These are phyloP conservation scores for Eurypyga helias DNA, from an alignment of 2,113 vertebrate genomes.

Conservation along the genomic window DNA sequence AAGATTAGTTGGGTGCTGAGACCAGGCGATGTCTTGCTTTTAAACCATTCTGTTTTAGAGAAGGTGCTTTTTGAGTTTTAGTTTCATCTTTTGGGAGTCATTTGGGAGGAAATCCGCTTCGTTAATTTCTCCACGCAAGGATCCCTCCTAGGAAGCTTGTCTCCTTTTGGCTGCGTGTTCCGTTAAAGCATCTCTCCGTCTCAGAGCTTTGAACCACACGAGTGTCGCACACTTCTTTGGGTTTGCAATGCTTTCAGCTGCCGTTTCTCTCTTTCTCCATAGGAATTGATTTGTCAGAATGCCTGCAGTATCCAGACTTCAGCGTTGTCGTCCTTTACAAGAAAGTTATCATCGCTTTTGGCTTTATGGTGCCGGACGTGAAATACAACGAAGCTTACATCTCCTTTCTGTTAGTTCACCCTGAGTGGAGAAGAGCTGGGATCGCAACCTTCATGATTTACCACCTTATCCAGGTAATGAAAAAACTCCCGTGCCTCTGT, in stretches of 20 bases:
- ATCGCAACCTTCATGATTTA: slow-evolving; percentile 99
- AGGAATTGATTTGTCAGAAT: slow-evolving; percentile 97
- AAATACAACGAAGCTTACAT: slow-evolving; percentile 99
- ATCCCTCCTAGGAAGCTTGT: background rate
- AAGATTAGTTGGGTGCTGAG: background rate
- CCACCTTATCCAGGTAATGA: slow-evolving; percentile 94
- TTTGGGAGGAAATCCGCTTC: background rate
- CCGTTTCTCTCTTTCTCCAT: background rate
- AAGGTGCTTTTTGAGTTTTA: background rate
- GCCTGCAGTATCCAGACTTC: slow-evolving; percentile 98
- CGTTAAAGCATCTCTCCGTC: background rate
- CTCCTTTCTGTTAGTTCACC: slow-evolving; percentile 96
- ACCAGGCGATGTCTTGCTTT: background rate
- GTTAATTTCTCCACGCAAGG: background rate
- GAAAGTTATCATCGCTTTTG: slow-evolving; percentile 94
- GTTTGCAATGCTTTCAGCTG: background rate
- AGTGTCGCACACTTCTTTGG: background rate
- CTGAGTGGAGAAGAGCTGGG: slow-evolving; percentile 95
- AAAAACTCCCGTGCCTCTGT: background rate
- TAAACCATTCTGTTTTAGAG: background rate
- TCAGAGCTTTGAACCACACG: background rate
- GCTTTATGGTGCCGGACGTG: slow-evolving; percentile 98
- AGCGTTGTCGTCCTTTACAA: slow-evolving; percentile 97
- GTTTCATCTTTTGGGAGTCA: background rate
- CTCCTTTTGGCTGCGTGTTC: background rate